Evolutionary conservation across 2,888 invertebrate genomes (phyloP).

Genomic region (Poecilobothrus nobilitatus): DNA sequence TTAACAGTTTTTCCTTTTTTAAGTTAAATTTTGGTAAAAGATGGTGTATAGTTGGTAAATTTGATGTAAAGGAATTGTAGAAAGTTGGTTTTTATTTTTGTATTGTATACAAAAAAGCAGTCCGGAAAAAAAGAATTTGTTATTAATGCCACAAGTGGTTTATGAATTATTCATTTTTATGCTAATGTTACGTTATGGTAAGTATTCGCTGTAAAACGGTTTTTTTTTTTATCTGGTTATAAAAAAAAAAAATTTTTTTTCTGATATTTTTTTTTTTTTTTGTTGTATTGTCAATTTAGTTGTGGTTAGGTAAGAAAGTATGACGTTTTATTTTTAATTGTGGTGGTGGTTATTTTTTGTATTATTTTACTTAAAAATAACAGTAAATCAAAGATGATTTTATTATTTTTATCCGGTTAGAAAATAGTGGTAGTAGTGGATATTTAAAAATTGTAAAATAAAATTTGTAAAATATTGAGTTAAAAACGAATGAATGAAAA

Average conservation of each 20-base stretch:
- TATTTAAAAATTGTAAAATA: no score
- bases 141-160: slow-evolving; percentile 13
- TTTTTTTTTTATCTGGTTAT: background rate
- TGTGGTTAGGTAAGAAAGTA: background rate
- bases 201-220: background rate
- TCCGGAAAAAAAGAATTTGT: background rate
- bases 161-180: slow-evolving; percentile 13
- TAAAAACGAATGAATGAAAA: no score
- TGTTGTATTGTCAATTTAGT: background rate
- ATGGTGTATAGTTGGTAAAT: background rate
- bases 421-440: no score
- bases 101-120: background rate
- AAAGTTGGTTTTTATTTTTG: background rate
- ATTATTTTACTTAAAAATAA: no score
- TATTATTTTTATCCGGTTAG: no score
- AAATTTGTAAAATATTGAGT: no score
- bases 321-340: background rate
- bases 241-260: background rate
- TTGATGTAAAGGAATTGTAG: no score
- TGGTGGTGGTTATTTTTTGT: no score
- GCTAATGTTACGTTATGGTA: slow-evolving; percentile 13
- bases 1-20: background rate
- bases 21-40: background rate
- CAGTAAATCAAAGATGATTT: no score
- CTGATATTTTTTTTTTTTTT: background rate